Evolutionary conservation across 1,140 invertebrate species (phyloP).

Genomic region (Eurosta solidaginis): DNA sequence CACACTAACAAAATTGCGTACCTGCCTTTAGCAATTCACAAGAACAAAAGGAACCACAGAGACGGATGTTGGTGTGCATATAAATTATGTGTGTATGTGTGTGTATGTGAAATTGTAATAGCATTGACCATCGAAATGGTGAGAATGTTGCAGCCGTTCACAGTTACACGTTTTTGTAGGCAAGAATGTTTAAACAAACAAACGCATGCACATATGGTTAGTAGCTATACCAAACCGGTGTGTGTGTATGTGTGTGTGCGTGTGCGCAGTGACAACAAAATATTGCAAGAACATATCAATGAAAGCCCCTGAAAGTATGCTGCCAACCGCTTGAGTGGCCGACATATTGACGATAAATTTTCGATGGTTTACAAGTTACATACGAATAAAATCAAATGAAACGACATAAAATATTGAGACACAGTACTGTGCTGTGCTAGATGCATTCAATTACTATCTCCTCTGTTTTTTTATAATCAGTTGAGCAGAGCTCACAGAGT

Average conservation of each 20-base stretch:
- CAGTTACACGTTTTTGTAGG: not conserved
- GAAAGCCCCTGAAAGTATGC: slow-evolving; percentile 1
- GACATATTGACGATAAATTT: slow-evolving; percentile 25
- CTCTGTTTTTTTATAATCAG: no score
- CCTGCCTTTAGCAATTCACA: no score
- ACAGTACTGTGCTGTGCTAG: not conserved
- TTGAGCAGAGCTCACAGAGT: no score
- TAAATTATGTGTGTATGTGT: no score
- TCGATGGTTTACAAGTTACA: slow-evolving; percentile 7
- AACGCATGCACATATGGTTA: not conserved
- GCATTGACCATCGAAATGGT: not conserved
- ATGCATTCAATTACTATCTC: not conserved
- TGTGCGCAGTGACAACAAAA: slow-evolving; percentile 8
- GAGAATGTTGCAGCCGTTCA: not conserved
- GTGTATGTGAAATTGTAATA: not conserved
- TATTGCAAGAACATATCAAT: slow-evolving; percentile 16
- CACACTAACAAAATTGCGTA: not conserved
- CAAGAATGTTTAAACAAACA: not conserved
- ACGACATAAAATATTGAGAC: not conserved
- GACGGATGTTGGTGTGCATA: no score
- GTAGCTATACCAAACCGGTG: not conserved
- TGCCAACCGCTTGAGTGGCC: slow-evolving; percentile 10
- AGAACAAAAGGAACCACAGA: no score
- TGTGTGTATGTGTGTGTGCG: not conserved
- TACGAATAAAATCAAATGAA: not conserved